Evolutionary conservation across 2,888 invertebrate species (phyloP).

Genomic region (Drosophila monieri): DNA sequence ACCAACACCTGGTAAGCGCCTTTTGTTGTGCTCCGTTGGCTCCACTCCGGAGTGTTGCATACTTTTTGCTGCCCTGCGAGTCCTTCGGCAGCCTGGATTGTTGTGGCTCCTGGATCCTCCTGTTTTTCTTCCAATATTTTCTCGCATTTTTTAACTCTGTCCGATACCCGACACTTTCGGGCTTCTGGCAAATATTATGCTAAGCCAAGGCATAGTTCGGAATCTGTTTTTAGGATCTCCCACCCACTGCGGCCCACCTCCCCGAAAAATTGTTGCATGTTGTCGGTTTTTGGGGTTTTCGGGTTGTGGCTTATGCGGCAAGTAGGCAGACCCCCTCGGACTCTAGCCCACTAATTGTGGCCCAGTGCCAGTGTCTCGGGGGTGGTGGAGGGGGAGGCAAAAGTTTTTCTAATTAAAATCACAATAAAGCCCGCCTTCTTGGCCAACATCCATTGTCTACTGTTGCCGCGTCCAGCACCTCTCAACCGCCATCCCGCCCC

Average conservation of each 20-base stretch:
- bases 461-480: conserved; percentile 21
- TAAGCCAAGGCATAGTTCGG: conserved; percentile 25
- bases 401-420: conserved; percentile 78
- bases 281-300: conserved; percentile 20
- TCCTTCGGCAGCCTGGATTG: conserved; percentile 47
- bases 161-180: conserved; percentile 40
- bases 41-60: conserved; percentile 61
- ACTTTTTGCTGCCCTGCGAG: conserved; percentile 46
- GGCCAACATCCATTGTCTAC: conserved; percentile 28
- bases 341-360: conserved; percentile 54
- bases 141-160: conserved; percentile 28
- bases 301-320: conserved; percentile 16
- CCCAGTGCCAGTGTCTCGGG: not conserved
- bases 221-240: conserved; percentile 1
- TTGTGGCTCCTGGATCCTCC: conserved; percentile 47
- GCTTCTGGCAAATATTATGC: conserved; percentile 35
- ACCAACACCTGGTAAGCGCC: conserved; percentile 60
- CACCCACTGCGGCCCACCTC: not conserved
- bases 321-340: conserved; percentile 22
- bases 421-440: conserved; percentile 67
- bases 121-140: conserved; percentile 44
- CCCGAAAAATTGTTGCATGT: conserved; percentile 32
- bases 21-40: conserved; percentile 38
- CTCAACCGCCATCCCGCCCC: not conserved
- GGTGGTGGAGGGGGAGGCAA: conserved; percentile 33